Conservation (phyloP, 2,113 vertebrate genomes). For the Salvator merianae region DNA sequence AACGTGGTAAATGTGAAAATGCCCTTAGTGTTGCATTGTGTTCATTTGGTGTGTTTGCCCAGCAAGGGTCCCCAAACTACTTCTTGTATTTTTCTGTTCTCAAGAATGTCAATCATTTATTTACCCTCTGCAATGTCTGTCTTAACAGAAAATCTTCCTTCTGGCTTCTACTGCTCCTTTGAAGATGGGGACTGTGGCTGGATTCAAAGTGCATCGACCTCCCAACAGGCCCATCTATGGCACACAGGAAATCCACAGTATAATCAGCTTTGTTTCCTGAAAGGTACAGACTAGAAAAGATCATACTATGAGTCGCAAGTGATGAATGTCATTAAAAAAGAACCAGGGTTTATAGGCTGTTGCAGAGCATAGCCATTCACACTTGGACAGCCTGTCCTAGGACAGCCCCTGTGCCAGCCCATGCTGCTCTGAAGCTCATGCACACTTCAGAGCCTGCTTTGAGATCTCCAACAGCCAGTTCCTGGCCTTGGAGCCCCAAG, state of each 20-base stretch:
- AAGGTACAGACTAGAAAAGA: constrained; percentile 61
- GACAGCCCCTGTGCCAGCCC: too few species aligned
- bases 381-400: too few species aligned
- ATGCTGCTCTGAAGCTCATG: too few species aligned
- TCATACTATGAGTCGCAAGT: not conserved
- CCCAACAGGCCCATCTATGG: constrained; percentile 73
- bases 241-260: constrained; percentile 73
- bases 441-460: too few species aligned
- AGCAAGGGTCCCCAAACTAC: not conserved
- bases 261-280: constrained; percentile 23
- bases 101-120: constrained; percentile 20
- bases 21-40: too few species aligned
- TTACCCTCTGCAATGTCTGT: constrained; percentile 26
- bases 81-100: not conserved
- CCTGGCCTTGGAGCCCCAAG: too few species aligned
- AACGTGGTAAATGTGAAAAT: too few species aligned
- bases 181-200: constrained; percentile 90
- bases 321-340: not conserved
- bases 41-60: not conserved
- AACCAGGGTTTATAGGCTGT: fast-evolving
- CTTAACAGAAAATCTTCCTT: constrained; percentile 85
- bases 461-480: too few species aligned
- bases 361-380: too few species aligned
- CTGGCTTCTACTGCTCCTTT: constrained; percentile 92
- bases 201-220: constrained; percentile 62